These are phyloP conservation scores for Tetrapedia diversipes DNA, from an alignment of 2,888 invertebrate species.

Conservation along the genomic window DNA sequence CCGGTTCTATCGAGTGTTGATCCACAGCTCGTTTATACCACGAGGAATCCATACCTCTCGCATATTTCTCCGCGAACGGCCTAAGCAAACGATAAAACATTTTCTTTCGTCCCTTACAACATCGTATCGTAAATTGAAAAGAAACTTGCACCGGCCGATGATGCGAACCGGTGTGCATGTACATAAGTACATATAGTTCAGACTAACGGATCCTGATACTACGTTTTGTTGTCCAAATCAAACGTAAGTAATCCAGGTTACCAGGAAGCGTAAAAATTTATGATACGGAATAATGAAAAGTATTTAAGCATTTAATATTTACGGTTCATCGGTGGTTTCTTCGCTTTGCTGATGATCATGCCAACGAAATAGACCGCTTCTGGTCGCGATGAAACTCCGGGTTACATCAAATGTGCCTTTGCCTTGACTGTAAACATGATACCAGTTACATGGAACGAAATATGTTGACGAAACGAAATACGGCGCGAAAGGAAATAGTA, in stretches of 20 bases:
- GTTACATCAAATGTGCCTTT: constrained; percentile 94
- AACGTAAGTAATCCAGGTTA: too few relatives aligned
- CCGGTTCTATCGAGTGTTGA: constrained; percentile 92
- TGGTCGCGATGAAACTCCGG: constrained; percentile 94
- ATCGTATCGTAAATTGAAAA: background rate
- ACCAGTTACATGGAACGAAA: constrained; percentile 3
- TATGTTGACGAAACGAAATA: background rate
- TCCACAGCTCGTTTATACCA: constrained; percentile 97
- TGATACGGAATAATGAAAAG: too few relatives aligned
- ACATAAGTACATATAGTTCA: too few relatives aligned
- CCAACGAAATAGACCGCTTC: constrained; percentile 95
- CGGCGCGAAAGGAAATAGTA: background rate
- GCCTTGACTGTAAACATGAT: constrained; percentile 90
- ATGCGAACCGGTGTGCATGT: too few relatives aligned
- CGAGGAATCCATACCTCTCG: constrained; percentile 92
- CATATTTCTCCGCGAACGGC: constrained; percentile 91
- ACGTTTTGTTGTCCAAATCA: too few relatives aligned
- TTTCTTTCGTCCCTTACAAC: background rate
- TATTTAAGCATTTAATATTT: constrained; percentile 81
- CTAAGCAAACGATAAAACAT: constrained; percentile 82
- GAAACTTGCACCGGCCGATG: too few relatives aligned
- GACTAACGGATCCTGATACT: too few relatives aligned
- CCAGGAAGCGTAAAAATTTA: too few relatives aligned
- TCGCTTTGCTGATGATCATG: constrained; percentile 87
- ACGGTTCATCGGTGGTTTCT: constrained; percentile 88